These are phyloP conservation scores for Cataglyphis rosenhaueri DNA, from an alignment of 2,888 invertebrate genomes.

Conservation along the genomic window DNA sequence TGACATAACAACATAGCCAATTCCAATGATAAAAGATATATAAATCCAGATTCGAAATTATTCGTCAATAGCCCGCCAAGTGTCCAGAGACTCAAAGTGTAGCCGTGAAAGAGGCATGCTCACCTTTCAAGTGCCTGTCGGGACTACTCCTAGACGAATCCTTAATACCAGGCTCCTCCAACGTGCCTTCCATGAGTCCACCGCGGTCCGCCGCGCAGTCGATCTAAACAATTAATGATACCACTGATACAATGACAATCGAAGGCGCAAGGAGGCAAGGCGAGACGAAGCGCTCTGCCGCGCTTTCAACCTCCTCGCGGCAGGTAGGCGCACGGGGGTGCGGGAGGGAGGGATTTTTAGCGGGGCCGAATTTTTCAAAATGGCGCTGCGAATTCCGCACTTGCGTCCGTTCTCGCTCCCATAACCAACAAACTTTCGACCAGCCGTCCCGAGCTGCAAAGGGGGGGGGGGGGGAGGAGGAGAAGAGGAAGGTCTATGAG, in stretches of 20 bases:
- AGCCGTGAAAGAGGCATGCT: background rate
- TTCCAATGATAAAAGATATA: background rate
- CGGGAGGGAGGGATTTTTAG: constrained; percentile 73
- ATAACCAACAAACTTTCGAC: constrained; percentile 73
- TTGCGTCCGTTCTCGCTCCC: constrained; percentile 75
- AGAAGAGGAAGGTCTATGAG: background rate
- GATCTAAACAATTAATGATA: constrained; percentile 73
- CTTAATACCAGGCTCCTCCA: constrained; percentile 83
- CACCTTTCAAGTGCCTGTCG: constrained; percentile 80
- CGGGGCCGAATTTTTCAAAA: constrained; percentile 84
- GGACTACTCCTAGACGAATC: constrained; percentile 81
- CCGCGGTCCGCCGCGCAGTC: constrained; percentile 75
- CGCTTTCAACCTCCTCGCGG: constrained; percentile 12
- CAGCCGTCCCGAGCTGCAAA: background rate
- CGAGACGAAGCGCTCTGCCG: background rate
- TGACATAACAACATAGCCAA: background rate
- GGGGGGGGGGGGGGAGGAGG: background rate
- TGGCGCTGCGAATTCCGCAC: constrained; percentile 83
- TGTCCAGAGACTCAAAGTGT: background rate
- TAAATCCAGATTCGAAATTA: background rate
- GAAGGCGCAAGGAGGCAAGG: background rate
- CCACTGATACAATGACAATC: constrained; percentile 33
- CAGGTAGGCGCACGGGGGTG: constrained; percentile 51
- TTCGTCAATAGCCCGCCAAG: background rate
- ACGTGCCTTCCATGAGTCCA: constrained; percentile 84